Base-by-base conservation (phyloP, 2,888 invertebrate species). In the Thereva unica region DNA sequence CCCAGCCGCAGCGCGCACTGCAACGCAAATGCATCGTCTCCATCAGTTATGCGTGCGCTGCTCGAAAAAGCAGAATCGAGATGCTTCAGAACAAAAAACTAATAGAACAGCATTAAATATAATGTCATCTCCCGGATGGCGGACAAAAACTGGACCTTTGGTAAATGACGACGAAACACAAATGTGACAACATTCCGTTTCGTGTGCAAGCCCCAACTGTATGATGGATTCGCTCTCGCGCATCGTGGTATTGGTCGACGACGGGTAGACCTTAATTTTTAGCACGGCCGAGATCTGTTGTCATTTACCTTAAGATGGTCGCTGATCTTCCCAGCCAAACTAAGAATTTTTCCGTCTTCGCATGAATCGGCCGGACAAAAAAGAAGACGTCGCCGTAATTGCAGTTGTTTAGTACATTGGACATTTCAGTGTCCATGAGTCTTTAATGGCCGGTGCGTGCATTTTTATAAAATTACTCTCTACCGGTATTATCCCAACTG, bases 181-280 rank as follows among this genome's bases (percentile, higher is more conserved):
- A 72, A 71, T 71, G 71, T 71, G 71, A 72, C 72, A 72, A 70
- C 72, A 72, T 72, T 72, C 72, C 72, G 69, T 69, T 69, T 71
- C 68, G 68, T 71, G 68, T 70, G 49, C 34, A 40, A 35, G 37
- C 12, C 38, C 8, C n/a, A 5, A 34, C 4, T 64, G 42, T 64
- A 40, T 42, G 42, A 41, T 8, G 10, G 35, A 52, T 23, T 34
- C 23, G 5, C 23, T 6, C n/a, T 34, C 23, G 7, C 42, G 42
- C 8, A 42, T 9, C 42, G 7, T 1, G 1, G 7, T 9, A 23
- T 23, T 23, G 23, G 23, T 23, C n/a, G 7, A 49, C 49, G 4
- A n/a, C n/a, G n/a, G n/a, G 40, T 35, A 56, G 49, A 40, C 56
- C 65, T 56, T 56, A 65, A 65, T 55, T 65, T 64, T 65, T 65